Base-by-base conservation (phyloP, 2,888 invertebrate genomes). In the Alsophila aescularia region DNA sequence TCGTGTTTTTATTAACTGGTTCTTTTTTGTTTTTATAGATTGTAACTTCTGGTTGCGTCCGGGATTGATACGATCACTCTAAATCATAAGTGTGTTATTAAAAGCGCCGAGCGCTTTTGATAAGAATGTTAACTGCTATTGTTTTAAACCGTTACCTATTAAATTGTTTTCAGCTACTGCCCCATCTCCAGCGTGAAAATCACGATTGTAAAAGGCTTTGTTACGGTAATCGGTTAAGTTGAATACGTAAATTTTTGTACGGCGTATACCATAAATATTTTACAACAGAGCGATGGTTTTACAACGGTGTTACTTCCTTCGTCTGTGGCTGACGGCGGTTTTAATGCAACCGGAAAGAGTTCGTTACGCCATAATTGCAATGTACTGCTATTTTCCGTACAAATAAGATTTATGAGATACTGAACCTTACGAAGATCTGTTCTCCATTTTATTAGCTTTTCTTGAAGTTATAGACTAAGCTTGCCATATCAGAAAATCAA, bases 341-440 rank as follows among this genome's bases (percentile, higher is more conserved):
- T 72, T 65, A 75, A 73, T 70, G 68, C 63, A 59, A 74, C 81
- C 83, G 83, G 84, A 83, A 81, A 78, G 66, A 79, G 79, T 81
- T 78, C 72, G 83, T 79, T 79, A 79, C 67, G 65, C 69, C 64
- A 68, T 67, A 70, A 56, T 56, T 56, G 55, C 55, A 56, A 50
- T 42, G 45, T 41, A 32, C 52, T 37, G 12, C 51, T 54, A 52
- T 49, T 52, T 58, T 58, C 41, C 43, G n/a, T 15, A 27, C n/a
- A 51, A 43, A 48, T 45, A 47, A 47, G 45, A 56, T 56, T 56
- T 56, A 56, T 51, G 36, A 13, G 14, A 13, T 50, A n/a, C 21
- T 34, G 43, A 34, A 44, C 13, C 21, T n/a, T 18, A 16, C 9
- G 4, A 6, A 48, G 13, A 21, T 24, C 3, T 29, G 2, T 29